Conservation (phyloP, 2,113 vertebrate species). For the Callaeas wilsoni region DNA sequence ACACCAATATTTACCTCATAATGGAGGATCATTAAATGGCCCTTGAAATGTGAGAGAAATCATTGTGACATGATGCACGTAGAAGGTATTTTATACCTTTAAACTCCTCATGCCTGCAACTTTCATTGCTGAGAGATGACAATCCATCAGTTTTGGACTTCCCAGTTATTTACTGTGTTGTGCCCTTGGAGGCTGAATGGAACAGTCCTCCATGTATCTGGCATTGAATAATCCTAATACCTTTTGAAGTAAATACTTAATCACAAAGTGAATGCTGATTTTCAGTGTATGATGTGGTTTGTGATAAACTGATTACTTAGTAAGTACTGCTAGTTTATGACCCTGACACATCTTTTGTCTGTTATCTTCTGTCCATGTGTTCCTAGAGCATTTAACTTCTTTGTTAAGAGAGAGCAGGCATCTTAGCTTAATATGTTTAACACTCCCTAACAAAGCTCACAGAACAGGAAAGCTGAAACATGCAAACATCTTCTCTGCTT, state of each 20-base stretch:
- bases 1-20: not conserved
- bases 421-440: not conserved
- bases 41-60: not conserved
- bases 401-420: not conserved
- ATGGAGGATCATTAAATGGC: not conserved
- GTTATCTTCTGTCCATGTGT: not conserved
- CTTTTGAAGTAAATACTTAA: not conserved
- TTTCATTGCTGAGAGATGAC: not conserved
- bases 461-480: not conserved
- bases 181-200: not conserved
- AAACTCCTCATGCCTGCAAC: not conserved
- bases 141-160: not conserved
- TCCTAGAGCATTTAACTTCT: not conserved
- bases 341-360: not conserved
- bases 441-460: not conserved
- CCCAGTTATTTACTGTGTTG: not conserved
- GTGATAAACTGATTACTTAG: not conserved
- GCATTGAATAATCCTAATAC: not conserved
- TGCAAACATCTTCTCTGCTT: not conserved
- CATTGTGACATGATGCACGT: not conserved
- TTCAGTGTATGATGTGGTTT: not conserved
- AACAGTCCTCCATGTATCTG: not conserved
- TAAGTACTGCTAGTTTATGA: not conserved
- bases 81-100: not conserved
- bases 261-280: not conserved